Conservation (phyloP, 2,888 invertebrate species). For the Argyra leucocephala region DNA sequence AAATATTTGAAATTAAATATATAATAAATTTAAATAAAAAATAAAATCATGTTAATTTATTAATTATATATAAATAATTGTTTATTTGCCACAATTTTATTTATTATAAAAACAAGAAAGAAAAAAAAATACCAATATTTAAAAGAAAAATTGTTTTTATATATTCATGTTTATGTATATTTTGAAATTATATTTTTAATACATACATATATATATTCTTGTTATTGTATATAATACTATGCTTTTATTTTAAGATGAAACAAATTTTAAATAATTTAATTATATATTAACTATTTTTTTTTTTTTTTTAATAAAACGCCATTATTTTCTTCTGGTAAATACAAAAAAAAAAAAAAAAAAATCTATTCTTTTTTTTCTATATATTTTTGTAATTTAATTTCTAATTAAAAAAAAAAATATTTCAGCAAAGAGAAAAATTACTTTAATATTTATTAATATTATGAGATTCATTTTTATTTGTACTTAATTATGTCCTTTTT, state of each 20-base stretch:
- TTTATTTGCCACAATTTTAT: too few relatives aligned
- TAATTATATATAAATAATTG: too few relatives aligned
- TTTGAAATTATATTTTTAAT: not conserved
- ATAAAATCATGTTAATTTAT: too few relatives aligned
- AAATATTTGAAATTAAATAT: too few relatives aligned
- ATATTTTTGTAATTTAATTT: too few relatives aligned
- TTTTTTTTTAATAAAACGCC: not conserved
- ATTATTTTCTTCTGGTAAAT: not conserved
- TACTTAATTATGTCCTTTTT: too few relatives aligned
- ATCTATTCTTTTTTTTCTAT: not conserved
- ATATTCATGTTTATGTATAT: constrained; percentile 3
- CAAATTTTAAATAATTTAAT: not conserved
- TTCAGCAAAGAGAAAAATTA: too few relatives aligned
- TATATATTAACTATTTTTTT: not conserved
- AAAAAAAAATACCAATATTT: not conserved
- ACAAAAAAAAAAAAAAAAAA: not conserved
- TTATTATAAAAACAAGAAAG: too few relatives aligned
- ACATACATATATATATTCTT: not conserved
- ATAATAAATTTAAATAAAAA: too few relatives aligned
- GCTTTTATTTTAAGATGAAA: constrained; percentile 3
- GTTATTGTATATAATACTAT: not conserved
- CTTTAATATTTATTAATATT: too few relatives aligned
- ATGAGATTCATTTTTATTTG: too few relatives aligned
- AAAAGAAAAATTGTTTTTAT: not conserved
- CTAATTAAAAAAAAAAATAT: too few relatives aligned